Conservation (phyloP, 2,888 invertebrate genomes). For the Dermolepida albohirtum region DNA sequence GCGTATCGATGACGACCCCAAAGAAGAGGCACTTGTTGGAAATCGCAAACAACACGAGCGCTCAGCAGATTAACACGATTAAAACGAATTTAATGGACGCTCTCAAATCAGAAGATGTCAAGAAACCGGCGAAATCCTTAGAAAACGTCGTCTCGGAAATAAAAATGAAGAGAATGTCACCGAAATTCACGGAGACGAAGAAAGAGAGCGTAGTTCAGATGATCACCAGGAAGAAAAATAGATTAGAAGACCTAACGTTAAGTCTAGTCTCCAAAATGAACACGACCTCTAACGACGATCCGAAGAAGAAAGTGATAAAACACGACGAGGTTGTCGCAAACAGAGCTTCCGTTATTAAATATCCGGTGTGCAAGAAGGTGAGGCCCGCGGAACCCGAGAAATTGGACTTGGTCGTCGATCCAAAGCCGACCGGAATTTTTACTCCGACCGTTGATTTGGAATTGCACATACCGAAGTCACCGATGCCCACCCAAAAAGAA, state of each 20-base stretch:
- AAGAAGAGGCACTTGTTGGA: slow-evolving; percentile 80
- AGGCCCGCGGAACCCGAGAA: slow-evolving; percentile 66
- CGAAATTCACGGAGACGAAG: slow-evolving; percentile 49
- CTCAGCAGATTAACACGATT: slow-evolving; percentile 10
- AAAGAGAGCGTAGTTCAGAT: slow-evolving; percentile 63
- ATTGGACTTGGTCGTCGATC: slow-evolving; percentile 53
- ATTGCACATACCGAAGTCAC: slow-evolving; percentile 57
- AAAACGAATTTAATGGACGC: slow-evolving; percentile 33
- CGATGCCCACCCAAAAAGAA: slow-evolving; percentile 47
- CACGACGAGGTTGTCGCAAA: slow-evolving; percentile 62
- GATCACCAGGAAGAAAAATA: slow-evolving; percentile 73
- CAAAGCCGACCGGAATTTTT: slow-evolving; percentile 75
- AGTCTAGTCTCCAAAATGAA: slow-evolving; percentile 73
- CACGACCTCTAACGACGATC: slow-evolving; percentile 62
- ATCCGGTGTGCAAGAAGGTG: slow-evolving; percentile 69
- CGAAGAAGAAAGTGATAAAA: slow-evolving; percentile 67
- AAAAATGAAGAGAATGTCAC: slow-evolving; percentile 59
- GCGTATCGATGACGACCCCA: slow-evolving; percentile 69
- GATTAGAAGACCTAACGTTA: slow-evolving; percentile 72
- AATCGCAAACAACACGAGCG: slow-evolving; percentile 64
- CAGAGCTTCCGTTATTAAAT: slow-evolving; percentile 71
- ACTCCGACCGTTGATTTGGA: slow-evolving; percentile 77
- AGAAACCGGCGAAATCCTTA: slow-evolving; percentile 52
- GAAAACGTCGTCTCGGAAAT: slow-evolving; percentile 61
- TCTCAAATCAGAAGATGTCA: slow-evolving; percentile 49